A percentile compares a stretch with the other conserved stretches of the same genome.
These are phyloP conservation scores for Ennomos quercinarius DNA, from an alignment of 2,888 invertebrate species.

Conservation along the genomic window DNA sequence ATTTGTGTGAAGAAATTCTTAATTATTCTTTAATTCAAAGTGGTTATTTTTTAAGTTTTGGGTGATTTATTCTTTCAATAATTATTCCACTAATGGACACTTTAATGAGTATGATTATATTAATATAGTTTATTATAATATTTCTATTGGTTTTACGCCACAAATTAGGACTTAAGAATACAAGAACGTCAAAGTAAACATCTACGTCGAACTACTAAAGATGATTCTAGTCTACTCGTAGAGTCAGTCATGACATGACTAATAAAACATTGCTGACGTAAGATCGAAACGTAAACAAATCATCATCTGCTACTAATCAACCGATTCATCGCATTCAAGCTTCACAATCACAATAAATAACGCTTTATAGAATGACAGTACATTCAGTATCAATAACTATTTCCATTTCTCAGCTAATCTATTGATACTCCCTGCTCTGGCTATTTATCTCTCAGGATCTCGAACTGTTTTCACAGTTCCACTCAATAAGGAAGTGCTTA, in stretches of 20 bases:
- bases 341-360: conserved; percentile 58
- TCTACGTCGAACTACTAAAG: no score
- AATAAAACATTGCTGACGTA: conserved; percentile 28
- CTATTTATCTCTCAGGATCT: conserved; percentile 24
- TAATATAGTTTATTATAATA: no score
- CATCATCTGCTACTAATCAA: conserved; percentile 49
- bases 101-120: no score
- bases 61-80: no score
- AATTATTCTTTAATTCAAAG: no score
- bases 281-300: conserved; percentile 40
- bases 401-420: conserved; percentile 55
- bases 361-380: conserved; percentile 47
- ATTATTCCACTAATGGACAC: no score
- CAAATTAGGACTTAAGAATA: no score
- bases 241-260: conserved; percentile 11
- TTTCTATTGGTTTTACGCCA: no score
- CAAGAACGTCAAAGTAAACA: no score
- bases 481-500: conserved; percentile 52
- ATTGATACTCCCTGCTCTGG: conserved; percentile 17
- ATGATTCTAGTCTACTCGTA: background rate
- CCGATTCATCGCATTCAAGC: conserved; percentile 53
- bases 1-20: no score
- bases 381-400: conserved; percentile 63
- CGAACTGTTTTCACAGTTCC: conserved; percentile 35
- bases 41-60: no score